These are phyloP conservation scores for Oasisia sp. DNA, from an alignment of 2,888 invertebrate species.

Conservation along the genomic window DNA sequence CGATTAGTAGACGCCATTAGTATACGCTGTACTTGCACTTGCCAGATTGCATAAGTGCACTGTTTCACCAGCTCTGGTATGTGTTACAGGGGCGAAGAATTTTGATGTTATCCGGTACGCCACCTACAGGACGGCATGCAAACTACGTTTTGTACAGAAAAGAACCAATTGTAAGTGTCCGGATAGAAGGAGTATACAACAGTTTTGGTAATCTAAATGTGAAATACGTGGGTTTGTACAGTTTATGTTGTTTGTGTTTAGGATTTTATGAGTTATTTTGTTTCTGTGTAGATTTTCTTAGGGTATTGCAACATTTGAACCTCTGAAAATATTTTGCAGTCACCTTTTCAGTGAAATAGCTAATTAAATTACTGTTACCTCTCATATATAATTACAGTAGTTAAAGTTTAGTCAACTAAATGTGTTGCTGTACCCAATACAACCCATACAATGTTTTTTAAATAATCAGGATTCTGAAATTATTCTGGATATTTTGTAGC, in stretches of 20 bases:
- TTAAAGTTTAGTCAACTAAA: too few relatives aligned
- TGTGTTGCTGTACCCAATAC: too few relatives aligned
- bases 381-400: too few relatives aligned
- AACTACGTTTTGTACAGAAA: slow-evolving; percentile 96
- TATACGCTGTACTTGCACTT: not conserved
- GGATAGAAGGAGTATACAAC: not conserved
- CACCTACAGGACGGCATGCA: slow-evolving; percentile 96
- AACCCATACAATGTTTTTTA: too few relatives aligned
- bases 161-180: slow-evolving; percentile 91
- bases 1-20: not conserved
- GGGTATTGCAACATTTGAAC: too few relatives aligned
- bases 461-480: too few relatives aligned
- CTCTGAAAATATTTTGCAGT: not conserved
- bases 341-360: not conserved
- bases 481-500: too few relatives aligned
- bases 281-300: too few relatives aligned
- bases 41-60: not conserved
- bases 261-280: too few relatives aligned
- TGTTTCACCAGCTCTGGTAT: not conserved
- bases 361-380: too few relatives aligned
- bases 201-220: not conserved
- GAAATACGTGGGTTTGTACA: not conserved
- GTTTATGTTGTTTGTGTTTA: too few relatives aligned
- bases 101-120: slow-evolving; percentile 97
- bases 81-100: slow-evolving; percentile 60